Percentiles rank a stretch among this genome's conserved stretches.
Conservation (phyloP, 2,797 vertebrate genomes). For the Bovichtus variegatus region DNA sequence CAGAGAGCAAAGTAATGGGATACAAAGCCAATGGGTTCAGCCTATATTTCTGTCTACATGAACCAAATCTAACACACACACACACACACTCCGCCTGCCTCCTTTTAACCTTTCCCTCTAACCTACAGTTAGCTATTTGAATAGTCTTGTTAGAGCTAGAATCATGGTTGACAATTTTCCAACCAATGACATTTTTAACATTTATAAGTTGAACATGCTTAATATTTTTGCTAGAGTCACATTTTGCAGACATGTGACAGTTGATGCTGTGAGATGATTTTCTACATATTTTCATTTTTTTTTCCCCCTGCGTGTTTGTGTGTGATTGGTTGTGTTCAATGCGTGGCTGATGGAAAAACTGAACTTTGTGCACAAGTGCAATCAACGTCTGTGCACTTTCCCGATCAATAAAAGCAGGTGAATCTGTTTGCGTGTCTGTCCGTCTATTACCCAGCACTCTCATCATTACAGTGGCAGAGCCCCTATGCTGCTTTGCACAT, state of each 20-base stretch:
- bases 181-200: constrained; percentile 1
- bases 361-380: not conserved
- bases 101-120: constrained; percentile 7
- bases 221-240: constrained; percentile 3
- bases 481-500: constrained; percentile 66
- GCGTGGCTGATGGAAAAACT: constrained; percentile 11
- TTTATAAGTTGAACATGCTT: not conserved
- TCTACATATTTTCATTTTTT: constrained; percentile 8
- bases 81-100: constrained; percentile 26
- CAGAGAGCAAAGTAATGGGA: constrained; percentile 83
- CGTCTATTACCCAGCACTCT: not conserved
- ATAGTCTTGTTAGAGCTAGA: constrained; percentile 10
- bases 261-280: not conserved
- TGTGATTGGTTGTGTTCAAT: not conserved
- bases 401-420: not conserved
- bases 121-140: constrained; percentile 20
- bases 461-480: constrained; percentile 37
- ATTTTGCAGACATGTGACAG: not conserved
- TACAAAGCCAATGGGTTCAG: constrained; percentile 76
- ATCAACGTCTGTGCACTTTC: not conserved
- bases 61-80: constrained; percentile 58
- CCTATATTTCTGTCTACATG: constrained; percentile 73
- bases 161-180: constrained; percentile 1
- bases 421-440: constrained; percentile 9
- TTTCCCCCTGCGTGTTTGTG: not conserved